These are phyloP conservation scores for Chionomys nivalis DNA, from an alignment of 2,113 vertebrate genomes.

Conservation along the genomic window DNA sequence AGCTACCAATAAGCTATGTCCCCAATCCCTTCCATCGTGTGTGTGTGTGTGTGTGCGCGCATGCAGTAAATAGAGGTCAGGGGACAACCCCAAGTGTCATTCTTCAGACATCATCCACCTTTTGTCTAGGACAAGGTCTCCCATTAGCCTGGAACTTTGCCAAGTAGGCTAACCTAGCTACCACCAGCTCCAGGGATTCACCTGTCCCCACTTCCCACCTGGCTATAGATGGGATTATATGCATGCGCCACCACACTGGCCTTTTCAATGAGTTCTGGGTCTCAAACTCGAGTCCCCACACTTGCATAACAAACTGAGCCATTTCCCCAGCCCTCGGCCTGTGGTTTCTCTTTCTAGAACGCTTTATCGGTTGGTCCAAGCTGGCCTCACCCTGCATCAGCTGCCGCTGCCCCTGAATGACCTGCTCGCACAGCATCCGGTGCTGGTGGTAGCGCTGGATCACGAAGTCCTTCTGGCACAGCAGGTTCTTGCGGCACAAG, in stretches of 20 bases:
- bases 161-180: background rate
- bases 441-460: conserved; percentile 83
- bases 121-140: background rate
- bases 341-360: background rate
- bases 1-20: background rate
- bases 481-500: conserved; percentile 70
- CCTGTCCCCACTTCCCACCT: background rate
- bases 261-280: background rate
- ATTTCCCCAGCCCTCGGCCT: background rate
- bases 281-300: background rate
- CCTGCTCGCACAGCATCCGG: conserved; percentile 76
- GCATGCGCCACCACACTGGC: background rate
- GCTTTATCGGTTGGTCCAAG: background rate
- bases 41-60: background rate
- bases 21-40: background rate
- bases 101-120: background rate
- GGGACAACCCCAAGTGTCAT: too few species aligned
- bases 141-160: background rate
- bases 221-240: too few species aligned
- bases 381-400: conserved; percentile 80
- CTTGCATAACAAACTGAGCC: background rate
- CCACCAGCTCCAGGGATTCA: background rate
- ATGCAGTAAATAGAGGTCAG: background rate
- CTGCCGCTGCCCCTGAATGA: conserved; percentile 79
- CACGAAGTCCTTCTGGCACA: conserved; percentile 84